A percentile compares a stretch with the other conserved stretches of the same genome.
These are phyloP conservation scores for Amphiura filiformis DNA, from an alignment of 35 echinoderm and acorn worm genomes.

Conservation along the genomic window DNA sequence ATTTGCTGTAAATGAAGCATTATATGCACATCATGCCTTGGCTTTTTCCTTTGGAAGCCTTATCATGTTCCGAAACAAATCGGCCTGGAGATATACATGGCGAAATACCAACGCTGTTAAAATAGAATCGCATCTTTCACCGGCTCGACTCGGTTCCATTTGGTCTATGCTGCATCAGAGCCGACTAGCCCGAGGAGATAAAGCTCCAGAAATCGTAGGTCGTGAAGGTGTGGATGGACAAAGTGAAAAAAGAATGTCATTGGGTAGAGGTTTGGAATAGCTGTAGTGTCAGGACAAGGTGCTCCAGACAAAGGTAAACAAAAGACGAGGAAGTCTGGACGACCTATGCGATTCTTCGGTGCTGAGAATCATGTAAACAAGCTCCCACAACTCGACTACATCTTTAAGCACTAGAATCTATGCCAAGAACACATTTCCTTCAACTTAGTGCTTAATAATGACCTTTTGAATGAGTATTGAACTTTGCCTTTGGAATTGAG, in stretches of 20 bases:
- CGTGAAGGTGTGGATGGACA: not conserved
- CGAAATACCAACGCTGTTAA: not conserved
- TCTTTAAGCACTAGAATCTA: too few species aligned
- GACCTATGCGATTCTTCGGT: too few species aligned
- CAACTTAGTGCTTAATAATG: too few species aligned
- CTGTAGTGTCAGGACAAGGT: not conserved
- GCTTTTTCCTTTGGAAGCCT: too few species aligned
- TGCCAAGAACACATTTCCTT: too few species aligned
- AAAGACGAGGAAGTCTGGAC: not conserved
- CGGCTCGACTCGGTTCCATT: not conserved
- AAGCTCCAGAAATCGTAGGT: not conserved
- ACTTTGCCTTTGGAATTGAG: too few species aligned
- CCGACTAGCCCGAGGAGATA: not conserved
- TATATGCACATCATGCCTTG: too few species aligned
- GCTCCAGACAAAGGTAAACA: not conserved
- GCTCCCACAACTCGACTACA: too few species aligned
- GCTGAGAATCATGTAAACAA: too few species aligned
- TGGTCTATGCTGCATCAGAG: not conserved
- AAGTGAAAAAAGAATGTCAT: not conserved
- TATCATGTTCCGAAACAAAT: too few species aligned
- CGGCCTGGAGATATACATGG: not conserved
- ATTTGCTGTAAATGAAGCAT: too few species aligned
- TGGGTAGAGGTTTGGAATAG: not conserved
- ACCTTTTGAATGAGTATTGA: too few species aligned
- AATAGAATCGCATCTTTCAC: not conserved